Evolutionary conservation across 2,888 invertebrate genomes (phyloP).

Genomic region (Harmothoe impar): DNA sequence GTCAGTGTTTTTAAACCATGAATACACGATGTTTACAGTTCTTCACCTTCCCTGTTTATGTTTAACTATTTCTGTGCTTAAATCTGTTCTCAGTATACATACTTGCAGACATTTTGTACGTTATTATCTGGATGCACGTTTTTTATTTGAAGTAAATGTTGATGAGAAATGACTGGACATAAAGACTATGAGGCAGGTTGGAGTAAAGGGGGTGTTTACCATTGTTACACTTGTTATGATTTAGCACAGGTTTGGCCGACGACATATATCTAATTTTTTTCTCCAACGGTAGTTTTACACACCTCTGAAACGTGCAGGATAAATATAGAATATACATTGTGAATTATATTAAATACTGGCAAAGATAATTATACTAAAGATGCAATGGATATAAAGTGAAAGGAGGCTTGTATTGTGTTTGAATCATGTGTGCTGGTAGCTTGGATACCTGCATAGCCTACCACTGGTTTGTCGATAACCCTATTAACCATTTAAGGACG

Average conservation of each 20-base stretch:
- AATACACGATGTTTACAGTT: no score
- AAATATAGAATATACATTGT: not conserved
- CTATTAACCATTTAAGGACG: no score
- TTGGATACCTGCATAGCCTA: no score
- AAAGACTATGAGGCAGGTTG: not conserved
- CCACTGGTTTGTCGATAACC: no score
- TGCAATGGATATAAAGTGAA: no score
- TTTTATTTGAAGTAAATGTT: not conserved
- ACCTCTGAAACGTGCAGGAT: not conserved
- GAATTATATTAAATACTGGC: no score
- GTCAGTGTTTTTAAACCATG: no score
- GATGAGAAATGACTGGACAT: not conserved
- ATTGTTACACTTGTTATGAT: conserved; percentile 39
- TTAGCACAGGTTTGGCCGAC: not conserved
- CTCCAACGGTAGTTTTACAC: not conserved
- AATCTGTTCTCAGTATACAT: not conserved
- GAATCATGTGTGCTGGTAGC: no score
- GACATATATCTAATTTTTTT: not conserved
- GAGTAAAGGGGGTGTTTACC: not conserved
- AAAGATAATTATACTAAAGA: no score
- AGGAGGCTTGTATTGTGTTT: no score
- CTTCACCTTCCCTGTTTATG: no score
- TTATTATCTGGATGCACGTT: not conserved
- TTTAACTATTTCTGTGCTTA: not conserved
- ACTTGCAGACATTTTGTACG: conserved; percentile 17